phyloP scores from a whole-genome alignment of 1,140 invertebrate species.

The Pentalonia nigronervosa region DNA sequence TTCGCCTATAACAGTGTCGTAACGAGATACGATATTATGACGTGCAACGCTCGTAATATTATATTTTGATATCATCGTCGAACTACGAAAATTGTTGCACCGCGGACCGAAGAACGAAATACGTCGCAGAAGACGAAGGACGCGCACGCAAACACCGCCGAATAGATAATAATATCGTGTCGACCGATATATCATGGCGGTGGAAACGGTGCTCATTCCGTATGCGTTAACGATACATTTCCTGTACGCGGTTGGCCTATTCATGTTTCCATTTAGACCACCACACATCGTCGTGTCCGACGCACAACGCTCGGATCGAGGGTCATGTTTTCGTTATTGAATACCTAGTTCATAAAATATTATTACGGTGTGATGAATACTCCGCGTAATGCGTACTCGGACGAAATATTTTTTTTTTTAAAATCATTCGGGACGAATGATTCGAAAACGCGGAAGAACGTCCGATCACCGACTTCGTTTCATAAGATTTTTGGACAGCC shows the following conservation, averaged over 20 bases:
- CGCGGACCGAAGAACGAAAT: background rate
- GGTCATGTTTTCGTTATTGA: slow-evolving; percentile 16
- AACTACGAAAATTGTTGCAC: background rate
- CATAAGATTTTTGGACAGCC: background rate
- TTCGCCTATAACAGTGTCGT: too few species aligned
- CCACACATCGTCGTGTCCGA: too few species aligned
- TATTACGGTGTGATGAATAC: background rate
- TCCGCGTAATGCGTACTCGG: background rate
- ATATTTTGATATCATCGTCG: background rate
- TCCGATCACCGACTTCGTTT: background rate
- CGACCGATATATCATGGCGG: background rate
- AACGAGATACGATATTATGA: too few species aligned
- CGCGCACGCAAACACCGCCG: background rate
- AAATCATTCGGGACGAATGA: background rate
- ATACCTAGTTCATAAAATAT: slow-evolving; percentile 1
- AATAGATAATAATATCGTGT: background rate
- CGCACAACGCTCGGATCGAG: background rate
- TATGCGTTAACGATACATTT: slow-evolving; percentile 54
- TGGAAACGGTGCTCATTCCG: background rate
- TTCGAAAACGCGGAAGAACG: background rate
- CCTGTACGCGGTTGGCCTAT: background rate
- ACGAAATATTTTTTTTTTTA: background rate
- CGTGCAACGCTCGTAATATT: too few species aligned
- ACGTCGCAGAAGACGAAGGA: background rate
- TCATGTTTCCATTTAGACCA: slow-evolving; percentile 14